These are phyloP conservation scores for Encarsia formosa DNA, from an alignment of 2,888 invertebrate species.

Conservation along the genomic window DNA sequence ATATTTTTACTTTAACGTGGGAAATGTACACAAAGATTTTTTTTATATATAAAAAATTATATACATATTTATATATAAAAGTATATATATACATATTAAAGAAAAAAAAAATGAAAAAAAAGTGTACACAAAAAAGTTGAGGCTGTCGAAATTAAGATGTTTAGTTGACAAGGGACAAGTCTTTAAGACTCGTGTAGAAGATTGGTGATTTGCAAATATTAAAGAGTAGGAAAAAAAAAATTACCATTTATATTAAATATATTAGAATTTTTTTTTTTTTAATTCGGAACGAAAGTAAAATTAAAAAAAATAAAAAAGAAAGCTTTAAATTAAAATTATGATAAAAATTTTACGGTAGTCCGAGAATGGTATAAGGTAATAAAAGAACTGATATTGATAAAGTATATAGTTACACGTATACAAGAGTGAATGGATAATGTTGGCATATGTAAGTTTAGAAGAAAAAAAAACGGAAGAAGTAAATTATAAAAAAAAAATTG, in stretches of 20 bases:
- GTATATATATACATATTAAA: slow-evolving; percentile 12
- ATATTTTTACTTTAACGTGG: slow-evolving; percentile 25
- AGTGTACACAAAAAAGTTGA: slow-evolving; percentile 21
- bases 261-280: slow-evolving; percentile 28
- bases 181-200: slow-evolving; percentile 13
- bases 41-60: slow-evolving; percentile 18
- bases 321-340: slow-evolving; percentile 47
- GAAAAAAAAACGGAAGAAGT: slow-evolving; percentile 15
- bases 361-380: slow-evolving; percentile 39
- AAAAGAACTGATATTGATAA: slow-evolving; percentile 57
- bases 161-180: slow-evolving; percentile 18
- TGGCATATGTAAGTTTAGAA: slow-evolving; percentile 13
- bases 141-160: slow-evolving; percentile 25
- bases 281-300: slow-evolving; percentile 39
- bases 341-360: slow-evolving; percentile 51
- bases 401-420: slow-evolving; percentile 47
- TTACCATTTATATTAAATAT: slow-evolving; percentile 26
- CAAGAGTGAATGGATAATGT: slow-evolving; percentile 16
- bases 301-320: too few species aligned
- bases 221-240: slow-evolving; percentile 18
- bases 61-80: slow-evolving; percentile 17
- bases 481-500: slow-evolving; percentile 45
- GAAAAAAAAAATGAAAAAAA: too few species aligned
- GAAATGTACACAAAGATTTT: slow-evolving; percentile 22
- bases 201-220: slow-evolving; percentile 10